phyloP scores from a whole-genome alignment of 2,888 invertebrate genomes.

The Hyposoter didymator region DNA sequence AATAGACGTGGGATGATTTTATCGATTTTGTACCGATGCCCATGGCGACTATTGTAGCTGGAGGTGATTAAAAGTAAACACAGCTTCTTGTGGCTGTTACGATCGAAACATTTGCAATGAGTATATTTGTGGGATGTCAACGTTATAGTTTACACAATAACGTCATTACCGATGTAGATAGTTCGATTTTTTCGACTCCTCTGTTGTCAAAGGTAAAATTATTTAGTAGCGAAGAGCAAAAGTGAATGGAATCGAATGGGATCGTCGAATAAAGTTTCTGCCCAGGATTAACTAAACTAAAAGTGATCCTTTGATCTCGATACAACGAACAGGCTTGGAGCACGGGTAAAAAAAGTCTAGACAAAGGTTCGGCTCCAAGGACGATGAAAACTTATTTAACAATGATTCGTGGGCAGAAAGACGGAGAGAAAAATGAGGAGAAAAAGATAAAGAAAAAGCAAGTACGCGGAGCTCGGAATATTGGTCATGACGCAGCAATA shows the following conservation, averaged over 20 bases:
- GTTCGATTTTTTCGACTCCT: not conserved
- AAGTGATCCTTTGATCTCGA: slow-evolving; percentile 33
- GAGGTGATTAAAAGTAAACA: not conserved
- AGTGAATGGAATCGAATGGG: not conserved
- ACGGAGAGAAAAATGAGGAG: not conserved
- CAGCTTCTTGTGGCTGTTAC: not conserved
- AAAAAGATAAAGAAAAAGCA: not conserved
- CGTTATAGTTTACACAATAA: not conserved
- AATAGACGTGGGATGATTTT: not conserved
- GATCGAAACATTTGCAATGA: not conserved
- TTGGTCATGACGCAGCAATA: slow-evolving; percentile 56
- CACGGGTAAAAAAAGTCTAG: slow-evolving; percentile 13
- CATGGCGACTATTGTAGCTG: not conserved
- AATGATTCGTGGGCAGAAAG: slow-evolving; percentile 41
- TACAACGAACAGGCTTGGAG: slow-evolving; percentile 8
- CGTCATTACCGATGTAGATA: not conserved
- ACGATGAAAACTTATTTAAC: slow-evolving; percentile 33
- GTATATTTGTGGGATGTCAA: not conserved
- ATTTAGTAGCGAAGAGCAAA: not conserved
- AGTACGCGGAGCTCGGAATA: slow-evolving; percentile 41
- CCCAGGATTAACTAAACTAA: slow-evolving; percentile 33
- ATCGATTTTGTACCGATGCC: slow-evolving; percentile 9
- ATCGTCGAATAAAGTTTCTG: not conserved
- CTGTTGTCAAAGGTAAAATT: not conserved
- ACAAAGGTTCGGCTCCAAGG: slow-evolving; percentile 30